Percentiles rank a stretch among this genome's conserved stretches.
Conservation (phyloP, 2,888 invertebrate species). For the Lydus trimaculatus region DNA sequence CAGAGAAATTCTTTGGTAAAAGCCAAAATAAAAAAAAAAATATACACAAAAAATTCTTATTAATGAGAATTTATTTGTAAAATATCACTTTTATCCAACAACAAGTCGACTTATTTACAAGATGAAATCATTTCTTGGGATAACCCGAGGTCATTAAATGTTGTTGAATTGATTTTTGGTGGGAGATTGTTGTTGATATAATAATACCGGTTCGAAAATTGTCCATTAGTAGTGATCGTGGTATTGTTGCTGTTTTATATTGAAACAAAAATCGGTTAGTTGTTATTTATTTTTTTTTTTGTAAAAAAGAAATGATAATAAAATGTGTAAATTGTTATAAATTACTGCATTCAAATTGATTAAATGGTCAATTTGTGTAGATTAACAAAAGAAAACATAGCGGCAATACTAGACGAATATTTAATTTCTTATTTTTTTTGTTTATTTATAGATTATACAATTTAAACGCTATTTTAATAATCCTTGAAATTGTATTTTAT, state of each 20-base stretch:
- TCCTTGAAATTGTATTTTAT: background rate
- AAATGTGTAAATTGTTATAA: too few species aligned
- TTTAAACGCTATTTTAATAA: background rate
- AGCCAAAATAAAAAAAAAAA: too few species aligned
- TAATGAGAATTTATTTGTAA: background rate
- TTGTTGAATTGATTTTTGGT: conserved; percentile 22
- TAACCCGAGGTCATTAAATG: conserved; percentile 32
- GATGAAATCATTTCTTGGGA: conserved; percentile 23
- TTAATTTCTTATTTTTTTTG: too few species aligned
- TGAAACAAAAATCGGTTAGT: background rate
- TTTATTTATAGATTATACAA: too few species aligned
- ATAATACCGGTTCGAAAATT: conserved; percentile 33
- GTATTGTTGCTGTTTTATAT: background rate
- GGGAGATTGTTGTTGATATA: conserved; percentile 30
- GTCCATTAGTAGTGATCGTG: conserved; percentile 6
- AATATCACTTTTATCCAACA: background rate
- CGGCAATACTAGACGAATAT: too few species aligned
- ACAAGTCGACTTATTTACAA: background rate
- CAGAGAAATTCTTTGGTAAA: background rate
- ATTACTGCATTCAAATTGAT: too few species aligned
- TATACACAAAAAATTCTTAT: background rate
- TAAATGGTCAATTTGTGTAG: too few species aligned
- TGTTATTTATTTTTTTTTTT: too few species aligned
- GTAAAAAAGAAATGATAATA: too few species aligned
- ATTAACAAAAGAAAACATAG: too few species aligned